These are phyloP conservation scores for Amorpha juglandis DNA, from an alignment of 2,888 invertebrate species.

Conservation along the genomic window DNA sequence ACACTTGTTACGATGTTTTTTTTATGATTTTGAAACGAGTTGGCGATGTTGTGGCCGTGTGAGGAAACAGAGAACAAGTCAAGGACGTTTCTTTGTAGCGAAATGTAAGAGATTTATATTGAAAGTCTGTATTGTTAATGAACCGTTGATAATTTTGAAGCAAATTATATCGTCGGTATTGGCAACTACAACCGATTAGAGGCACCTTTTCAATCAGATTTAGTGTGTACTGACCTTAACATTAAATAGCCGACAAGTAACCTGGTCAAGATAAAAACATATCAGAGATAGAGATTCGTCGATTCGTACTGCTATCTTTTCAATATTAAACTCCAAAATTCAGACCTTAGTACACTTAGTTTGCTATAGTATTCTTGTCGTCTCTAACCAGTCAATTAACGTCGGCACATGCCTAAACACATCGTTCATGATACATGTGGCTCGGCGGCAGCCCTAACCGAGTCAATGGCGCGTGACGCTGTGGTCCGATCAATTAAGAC, in stretches of 20 bases:
- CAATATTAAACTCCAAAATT: neutral
- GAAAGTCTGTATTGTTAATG: neutral
- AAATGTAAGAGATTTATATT: neutral
- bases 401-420: constrained; percentile 41
- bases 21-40: constrained; percentile 7
- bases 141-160: neutral
- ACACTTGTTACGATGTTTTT: constrained; percentile 44
- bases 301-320: neutral
- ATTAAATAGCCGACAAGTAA: too few species aligned
- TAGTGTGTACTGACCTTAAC: too few species aligned
- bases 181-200: too few species aligned
- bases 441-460: constrained; percentile 53
- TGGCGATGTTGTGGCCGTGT: constrained; percentile 17
- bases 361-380: neutral
- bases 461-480: constrained; percentile 61
- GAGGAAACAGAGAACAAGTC: neutral
- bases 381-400: constrained; percentile 24
- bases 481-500: constrained; percentile 60
- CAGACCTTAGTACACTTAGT: neutral
- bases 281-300: neutral
- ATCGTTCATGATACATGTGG: constrained; percentile 35
- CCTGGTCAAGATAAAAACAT: too few species aligned
- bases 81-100: constrained; percentile 1
- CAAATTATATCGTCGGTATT: too few species aligned
- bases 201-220: too few species aligned